Percentiles rank a stretch among this genome's conserved stretches.
Conservation (phyloP, 2,888 invertebrate genomes). For the Agrotis puta region DNA sequence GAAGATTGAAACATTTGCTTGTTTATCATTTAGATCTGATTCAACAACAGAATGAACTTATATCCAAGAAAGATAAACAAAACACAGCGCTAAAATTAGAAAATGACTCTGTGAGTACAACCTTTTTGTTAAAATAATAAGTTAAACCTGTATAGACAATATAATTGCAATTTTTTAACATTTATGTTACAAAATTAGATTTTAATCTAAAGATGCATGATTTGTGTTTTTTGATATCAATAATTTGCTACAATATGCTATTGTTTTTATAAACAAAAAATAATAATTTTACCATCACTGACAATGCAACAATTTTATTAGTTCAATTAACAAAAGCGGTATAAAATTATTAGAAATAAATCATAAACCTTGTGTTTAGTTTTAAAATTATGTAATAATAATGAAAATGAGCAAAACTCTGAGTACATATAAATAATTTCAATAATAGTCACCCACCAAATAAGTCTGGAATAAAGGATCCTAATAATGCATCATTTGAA, state of each 20-base stretch:
- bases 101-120: slow-evolving; percentile 93
- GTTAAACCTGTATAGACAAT: too few relatives aligned
- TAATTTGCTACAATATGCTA: too few relatives aligned
- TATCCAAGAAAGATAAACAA: slow-evolving; percentile 95
- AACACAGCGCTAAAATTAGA: slow-evolving; percentile 94
- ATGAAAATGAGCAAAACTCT: background rate
- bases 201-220: background rate
- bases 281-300: background rate
- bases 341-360: background rate
- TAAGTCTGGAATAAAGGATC: too few relatives aligned
- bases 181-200: background rate
- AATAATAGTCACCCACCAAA: too few relatives aligned
- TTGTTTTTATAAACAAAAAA: too few relatives aligned
- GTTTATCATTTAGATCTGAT: slow-evolving; percentile 96
- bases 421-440: background rate
- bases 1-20: slow-evolving; percentile 94
- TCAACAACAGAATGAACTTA: slow-evolving; percentile 96
- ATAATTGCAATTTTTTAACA: too few relatives aligned
- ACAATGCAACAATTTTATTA: background rate
- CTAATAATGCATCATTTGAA: too few relatives aligned
- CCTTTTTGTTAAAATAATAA: background rate
- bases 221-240: background rate
- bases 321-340: background rate
- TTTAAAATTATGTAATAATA: background rate
- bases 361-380: background rate